Conservation (phyloP, 1,140 invertebrate species). For the Pomacea maculata region DNA sequence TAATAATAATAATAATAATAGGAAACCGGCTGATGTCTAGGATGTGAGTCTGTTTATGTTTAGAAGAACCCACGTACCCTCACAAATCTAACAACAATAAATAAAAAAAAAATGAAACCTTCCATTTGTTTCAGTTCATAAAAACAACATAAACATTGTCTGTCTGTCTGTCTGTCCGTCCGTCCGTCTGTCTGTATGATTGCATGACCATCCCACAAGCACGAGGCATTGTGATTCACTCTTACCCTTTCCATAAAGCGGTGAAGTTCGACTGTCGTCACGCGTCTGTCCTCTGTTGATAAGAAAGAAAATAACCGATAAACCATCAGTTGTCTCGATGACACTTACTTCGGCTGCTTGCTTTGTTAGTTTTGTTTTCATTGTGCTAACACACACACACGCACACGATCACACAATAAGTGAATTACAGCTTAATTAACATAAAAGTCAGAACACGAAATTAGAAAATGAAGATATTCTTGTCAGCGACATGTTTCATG, state of each 20-base stretch:
- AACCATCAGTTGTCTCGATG: background rate
- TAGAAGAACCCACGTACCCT: too few relatives aligned
- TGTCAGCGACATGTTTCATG: too few relatives aligned
- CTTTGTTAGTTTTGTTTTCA: background rate
- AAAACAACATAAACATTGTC: background rate
- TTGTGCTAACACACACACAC: conserved; percentile 6
- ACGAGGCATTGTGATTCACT: too few relatives aligned
- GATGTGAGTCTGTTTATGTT: too few relatives aligned
- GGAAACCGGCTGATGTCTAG: too few relatives aligned
- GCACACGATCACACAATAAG: background rate
- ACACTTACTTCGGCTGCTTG: background rate
- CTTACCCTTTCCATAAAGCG: conserved; percentile 20
- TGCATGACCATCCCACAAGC: too few relatives aligned
- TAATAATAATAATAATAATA: too few relatives aligned
- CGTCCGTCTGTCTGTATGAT: too few relatives aligned
- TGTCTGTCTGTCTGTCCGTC: too few relatives aligned
- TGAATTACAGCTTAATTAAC: background rate
- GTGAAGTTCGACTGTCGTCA: conserved; percentile 15
- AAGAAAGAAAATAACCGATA: background rate
- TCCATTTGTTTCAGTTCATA: too few relatives aligned
- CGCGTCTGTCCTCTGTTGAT: conserved; percentile 10
- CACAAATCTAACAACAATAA: background rate
- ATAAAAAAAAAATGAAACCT: background rate
- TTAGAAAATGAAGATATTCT: too few relatives aligned
- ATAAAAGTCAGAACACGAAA: too few relatives aligned